phyloP scores from a whole-genome alignment of 2,113 vertebrate species.

The Sclerurus mexicanus region DNA sequence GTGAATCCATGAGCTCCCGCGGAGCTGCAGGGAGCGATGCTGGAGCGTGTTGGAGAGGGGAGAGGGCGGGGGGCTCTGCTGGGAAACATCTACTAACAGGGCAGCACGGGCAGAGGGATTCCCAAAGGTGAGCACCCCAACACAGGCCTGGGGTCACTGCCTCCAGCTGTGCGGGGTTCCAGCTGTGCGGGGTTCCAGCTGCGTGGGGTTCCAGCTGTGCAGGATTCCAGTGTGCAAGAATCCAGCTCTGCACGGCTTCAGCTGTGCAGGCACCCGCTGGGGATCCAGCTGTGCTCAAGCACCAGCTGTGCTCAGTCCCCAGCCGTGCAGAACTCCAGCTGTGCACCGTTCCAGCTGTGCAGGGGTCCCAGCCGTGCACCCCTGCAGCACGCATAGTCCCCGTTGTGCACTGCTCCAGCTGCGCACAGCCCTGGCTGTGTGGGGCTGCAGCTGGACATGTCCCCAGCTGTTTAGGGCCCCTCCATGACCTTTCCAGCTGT shows the following conservation, averaged over 20 bases:
- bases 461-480: neutral
- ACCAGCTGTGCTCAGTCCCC: neutral
- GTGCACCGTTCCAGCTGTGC: neutral
- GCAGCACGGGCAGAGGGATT: neutral
- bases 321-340: neutral
- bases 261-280: neutral
- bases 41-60: accelerated
- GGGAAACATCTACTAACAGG: neutral
- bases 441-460: neutral
- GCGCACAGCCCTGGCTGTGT: neutral
- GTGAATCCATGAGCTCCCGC: too few species aligned
- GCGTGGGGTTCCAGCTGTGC: neutral
- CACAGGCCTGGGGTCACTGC: neutral
- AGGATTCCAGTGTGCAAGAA: accelerated
- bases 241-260: neutral
- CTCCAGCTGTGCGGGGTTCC: neutral
- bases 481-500: neutral
- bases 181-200: neutral
- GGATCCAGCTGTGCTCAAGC: neutral
- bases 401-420: neutral
- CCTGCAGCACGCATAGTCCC: neutral
- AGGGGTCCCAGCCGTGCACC: neutral
- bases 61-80: accelerated
- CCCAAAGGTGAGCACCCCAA: too few species aligned
- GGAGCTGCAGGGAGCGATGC: accelerated